phyloP scores from a whole-genome alignment of 1,140 invertebrate species.

The Pseudomyrmex concolor region DNA sequence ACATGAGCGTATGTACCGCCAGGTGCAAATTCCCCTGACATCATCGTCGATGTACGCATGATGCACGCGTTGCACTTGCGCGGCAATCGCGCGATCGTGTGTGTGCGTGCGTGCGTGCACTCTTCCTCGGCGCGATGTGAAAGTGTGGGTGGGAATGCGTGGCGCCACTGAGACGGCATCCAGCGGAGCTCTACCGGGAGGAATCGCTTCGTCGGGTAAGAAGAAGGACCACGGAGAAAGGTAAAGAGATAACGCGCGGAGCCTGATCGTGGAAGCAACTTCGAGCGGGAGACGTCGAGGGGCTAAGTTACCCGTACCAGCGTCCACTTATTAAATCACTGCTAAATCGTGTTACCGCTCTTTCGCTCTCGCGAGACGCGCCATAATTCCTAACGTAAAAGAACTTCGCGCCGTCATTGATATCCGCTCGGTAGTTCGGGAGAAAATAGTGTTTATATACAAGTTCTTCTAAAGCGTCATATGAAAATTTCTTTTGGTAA shows the following conservation, averaged over 20 bases:
- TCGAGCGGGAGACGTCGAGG: constrained; percentile 28
- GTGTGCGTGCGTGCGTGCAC: constrained; percentile 56
- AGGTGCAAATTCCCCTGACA: constrained; percentile 81
- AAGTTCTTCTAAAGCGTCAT: not conserved
- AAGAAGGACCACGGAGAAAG: constrained; percentile 45
- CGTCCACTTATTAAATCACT: constrained; percentile 73
- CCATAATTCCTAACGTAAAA: constrained; percentile 36
- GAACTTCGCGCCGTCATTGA: not conserved
- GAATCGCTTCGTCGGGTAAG: constrained; percentile 44
- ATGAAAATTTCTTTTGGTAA: not conserved
- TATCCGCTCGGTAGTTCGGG: not conserved
- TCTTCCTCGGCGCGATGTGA: constrained; percentile 22
- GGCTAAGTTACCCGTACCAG: constrained; percentile 51
- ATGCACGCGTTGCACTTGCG: constrained; percentile 67
- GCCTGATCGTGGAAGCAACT: constrained; percentile 52
- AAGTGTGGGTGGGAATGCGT: constrained; percentile 77
- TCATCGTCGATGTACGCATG: constrained; percentile 75
- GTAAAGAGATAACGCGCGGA: constrained; percentile 58
- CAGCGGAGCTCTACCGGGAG: constrained; percentile 72
- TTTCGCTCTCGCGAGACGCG: constrained; percentile 47
- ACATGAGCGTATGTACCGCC: constrained; percentile 71
- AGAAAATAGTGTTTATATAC: not conserved
- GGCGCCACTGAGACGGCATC: constrained; percentile 81
- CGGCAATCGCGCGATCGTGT: not conserved
- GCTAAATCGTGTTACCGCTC: constrained; percentile 68